Conservation (phyloP, 2,888 invertebrate genomes). For the Ichneumoninae sp. region DNA sequence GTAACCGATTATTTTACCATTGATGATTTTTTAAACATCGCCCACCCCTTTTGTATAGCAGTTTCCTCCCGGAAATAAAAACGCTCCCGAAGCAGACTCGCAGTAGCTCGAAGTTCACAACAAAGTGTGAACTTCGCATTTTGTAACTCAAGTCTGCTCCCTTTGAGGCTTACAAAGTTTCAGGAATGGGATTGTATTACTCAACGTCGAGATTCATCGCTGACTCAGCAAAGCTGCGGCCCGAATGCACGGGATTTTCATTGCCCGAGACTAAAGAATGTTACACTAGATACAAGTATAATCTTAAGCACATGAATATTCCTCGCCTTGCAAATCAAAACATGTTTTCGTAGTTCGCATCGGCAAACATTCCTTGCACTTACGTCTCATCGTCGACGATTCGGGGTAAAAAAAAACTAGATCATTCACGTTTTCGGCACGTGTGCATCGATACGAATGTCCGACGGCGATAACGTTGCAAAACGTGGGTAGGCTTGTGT, state of each 20-base stretch:
- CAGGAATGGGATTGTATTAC: neutral
- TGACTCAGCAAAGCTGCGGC: too few relatives aligned
- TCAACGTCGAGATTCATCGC: too few relatives aligned
- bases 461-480: neutral
- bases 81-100: neutral
- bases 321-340: neutral
- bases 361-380: neutral
- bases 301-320: neutral
- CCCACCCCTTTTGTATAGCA: too few relatives aligned
- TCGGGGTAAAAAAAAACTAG: neutral
- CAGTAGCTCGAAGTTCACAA: neutral
- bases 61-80: neutral
- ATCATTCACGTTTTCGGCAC: neutral
- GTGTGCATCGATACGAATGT: neutral
- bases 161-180: neutral
- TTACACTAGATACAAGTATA: too few relatives aligned
- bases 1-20: too few relatives aligned
- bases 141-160: too few relatives aligned
- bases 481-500: constrained; percentile 16
- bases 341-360: neutral
- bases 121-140: too few relatives aligned
- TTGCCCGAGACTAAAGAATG: too few relatives aligned
- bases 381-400: neutral
- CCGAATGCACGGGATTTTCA: too few relatives aligned
- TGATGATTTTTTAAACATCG: too few relatives aligned